Percentiles rank a stretch among this genome's conserved stretches.
These are phyloP conservation scores for Alca torda DNA, from an alignment of 2,797 vertebrate genomes.

Conservation along the genomic window DNA sequence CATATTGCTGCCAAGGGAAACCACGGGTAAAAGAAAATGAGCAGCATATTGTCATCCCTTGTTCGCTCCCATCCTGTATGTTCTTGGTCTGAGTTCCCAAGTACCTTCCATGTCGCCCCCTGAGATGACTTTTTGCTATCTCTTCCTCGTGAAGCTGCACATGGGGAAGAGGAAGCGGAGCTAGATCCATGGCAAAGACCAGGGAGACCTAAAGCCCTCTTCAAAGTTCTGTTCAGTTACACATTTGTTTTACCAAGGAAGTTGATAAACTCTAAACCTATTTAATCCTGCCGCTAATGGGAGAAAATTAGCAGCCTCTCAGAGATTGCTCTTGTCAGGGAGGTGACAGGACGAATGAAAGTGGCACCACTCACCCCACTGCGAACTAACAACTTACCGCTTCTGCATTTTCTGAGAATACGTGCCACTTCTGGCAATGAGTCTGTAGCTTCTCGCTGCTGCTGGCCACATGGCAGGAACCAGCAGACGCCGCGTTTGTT, in stretches of 20 bases:
- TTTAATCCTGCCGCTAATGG: neutral
- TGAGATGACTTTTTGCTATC: neutral
- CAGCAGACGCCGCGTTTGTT: neutral
- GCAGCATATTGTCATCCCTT: neutral
- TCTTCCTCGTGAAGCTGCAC: neutral
- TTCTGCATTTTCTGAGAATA: constrained; percentile 29
- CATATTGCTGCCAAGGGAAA: neutral
- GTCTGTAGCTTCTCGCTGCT: neutral
- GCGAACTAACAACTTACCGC: neutral
- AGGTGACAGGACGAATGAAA: neutral
- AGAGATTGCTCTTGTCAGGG: neutral
- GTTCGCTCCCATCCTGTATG: neutral
- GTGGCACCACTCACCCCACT: neutral
- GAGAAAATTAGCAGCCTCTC: neutral
- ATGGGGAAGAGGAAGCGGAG: neutral
- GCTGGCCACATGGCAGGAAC: constrained; percentile 21
- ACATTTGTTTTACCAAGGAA: neutral
- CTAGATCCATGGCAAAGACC: neutral
- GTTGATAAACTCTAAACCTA: neutral
- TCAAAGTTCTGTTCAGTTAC: neutral
- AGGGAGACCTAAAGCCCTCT: neutral
- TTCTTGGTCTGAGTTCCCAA: neutral
- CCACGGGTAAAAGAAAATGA: neutral
- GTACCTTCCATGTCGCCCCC: neutral
- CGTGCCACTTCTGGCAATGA: neutral